phyloP scores from a whole-genome alignment of 2,797 vertebrate species.

The Poecilia gillii region DNA sequence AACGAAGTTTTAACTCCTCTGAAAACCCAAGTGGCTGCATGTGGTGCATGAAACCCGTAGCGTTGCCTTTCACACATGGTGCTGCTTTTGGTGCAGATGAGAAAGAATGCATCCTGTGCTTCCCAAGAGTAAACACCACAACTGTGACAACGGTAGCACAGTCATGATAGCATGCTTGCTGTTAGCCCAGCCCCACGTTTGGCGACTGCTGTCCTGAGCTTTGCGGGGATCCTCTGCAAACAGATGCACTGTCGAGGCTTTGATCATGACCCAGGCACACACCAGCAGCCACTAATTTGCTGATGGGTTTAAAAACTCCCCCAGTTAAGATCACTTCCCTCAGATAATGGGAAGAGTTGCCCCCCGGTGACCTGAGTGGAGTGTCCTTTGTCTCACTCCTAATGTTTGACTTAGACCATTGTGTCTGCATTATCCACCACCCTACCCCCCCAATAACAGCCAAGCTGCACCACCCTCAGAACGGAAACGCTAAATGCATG shows the following conservation, averaged over 20 bases:
- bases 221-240: constrained; percentile 54
- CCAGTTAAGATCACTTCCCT: constrained; percentile 78
- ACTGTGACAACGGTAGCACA: constrained; percentile 54
- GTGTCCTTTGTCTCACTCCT: constrained; percentile 87
- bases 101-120: constrained; percentile 41
- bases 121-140: constrained; percentile 45
- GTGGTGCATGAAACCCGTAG: constrained; percentile 4
- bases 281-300: constrained; percentile 67
- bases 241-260: constrained; percentile 51
- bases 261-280: constrained; percentile 65
- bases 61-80: constrained; percentile 30
- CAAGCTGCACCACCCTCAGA: constrained; percentile 52
- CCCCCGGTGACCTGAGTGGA: constrained; percentile 70
- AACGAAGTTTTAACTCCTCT: neutral
- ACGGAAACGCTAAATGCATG: constrained; percentile 83
- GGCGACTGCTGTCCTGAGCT: constrained; percentile 56
- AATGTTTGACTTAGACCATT: constrained; percentile 89
- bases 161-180: constrained; percentile 50
- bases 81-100: constrained; percentile 58
- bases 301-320: constrained; percentile 71
- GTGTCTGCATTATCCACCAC: constrained; percentile 77
- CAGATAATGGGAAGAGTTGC: constrained; percentile 79
- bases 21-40: constrained; percentile 13
- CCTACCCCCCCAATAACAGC: constrained; percentile 59
- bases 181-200: constrained; percentile 45